phyloP scores from a whole-genome alignment of 2,797 vertebrate genomes.

The Eulemur coronatus region DNA sequence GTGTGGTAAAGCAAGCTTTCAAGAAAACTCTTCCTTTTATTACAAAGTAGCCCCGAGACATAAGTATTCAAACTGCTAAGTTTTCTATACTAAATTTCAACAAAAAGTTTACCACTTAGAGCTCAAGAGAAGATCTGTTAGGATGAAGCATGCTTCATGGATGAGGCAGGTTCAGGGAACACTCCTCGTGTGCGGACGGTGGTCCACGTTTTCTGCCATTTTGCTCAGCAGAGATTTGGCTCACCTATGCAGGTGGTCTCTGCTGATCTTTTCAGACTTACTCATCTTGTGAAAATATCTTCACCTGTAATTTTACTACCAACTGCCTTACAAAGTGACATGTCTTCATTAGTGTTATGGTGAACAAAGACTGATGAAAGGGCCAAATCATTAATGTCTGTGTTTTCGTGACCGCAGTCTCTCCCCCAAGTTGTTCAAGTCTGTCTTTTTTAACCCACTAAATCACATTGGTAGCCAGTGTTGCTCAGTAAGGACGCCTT shows the following conservation, averaged over 20 bases:
- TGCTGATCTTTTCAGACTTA: neutral
- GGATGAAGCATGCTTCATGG: neutral
- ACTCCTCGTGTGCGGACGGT: rapidly evolving
- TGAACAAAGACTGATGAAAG: neutral
- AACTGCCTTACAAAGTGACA: neutral
- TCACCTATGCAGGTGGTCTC: neutral
- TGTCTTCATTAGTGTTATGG: neutral
- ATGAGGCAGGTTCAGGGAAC: neutral
- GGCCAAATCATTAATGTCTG: neutral
- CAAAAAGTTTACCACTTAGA: neutral
- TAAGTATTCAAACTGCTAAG: neutral
- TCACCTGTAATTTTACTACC: neutral
- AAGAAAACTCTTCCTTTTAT: neutral
- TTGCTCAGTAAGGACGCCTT: neutral
- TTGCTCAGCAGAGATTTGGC: neutral
- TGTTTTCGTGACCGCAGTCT: neutral
- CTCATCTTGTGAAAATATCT: neutral
- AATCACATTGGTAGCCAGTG: neutral
- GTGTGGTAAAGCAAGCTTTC: neutral
- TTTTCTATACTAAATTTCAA: neutral
- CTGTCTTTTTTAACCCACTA: neutral
- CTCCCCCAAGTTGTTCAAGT: neutral
- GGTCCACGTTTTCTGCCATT: neutral
- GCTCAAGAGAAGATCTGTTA: neutral
- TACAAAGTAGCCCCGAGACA: neutral